Evolutionary conservation across 2,113 vertebrate species (phyloP).

Genomic region (Rynchops niger): DNA sequence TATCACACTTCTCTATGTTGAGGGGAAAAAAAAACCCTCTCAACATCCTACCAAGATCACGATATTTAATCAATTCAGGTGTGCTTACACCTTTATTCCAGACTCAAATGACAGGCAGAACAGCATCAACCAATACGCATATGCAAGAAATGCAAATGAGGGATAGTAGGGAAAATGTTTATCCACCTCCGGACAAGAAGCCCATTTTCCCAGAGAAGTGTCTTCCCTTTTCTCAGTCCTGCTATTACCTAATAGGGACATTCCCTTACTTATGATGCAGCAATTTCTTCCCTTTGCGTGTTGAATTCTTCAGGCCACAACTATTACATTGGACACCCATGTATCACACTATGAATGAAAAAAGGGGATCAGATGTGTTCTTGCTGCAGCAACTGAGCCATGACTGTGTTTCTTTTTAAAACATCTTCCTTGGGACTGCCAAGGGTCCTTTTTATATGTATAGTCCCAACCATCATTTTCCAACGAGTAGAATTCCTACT

Average conservation of each 20-base stretch:
- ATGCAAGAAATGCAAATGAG: background rate
- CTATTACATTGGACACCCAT: background rate
- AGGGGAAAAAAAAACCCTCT: fast-evolving
- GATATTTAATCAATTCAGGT: background rate
- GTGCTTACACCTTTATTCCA: background rate
- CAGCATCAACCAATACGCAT: fast-evolving
- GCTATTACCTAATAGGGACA: background rate
- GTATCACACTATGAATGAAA: background rate
- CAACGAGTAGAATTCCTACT: background rate
- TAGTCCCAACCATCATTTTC: background rate
- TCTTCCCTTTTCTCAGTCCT: background rate
- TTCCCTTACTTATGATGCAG: background rate
- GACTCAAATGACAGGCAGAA: background rate
- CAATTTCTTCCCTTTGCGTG: background rate
- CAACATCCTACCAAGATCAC: background rate
- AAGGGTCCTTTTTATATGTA: background rate
- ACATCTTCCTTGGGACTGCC: background rate
- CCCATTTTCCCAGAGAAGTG: background rate
- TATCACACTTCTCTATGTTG: background rate
- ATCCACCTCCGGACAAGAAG: background rate
- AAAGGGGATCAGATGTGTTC: background rate
- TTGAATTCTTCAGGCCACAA: background rate
- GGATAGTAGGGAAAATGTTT: background rate
- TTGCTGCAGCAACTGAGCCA: background rate
- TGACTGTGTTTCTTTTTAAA: background rate